Percentiles rank a stretch among this genome's conserved stretches.
phyloP scores from a whole-genome alignment of 2,797 vertebrate species.

The Pogonophryne albipinna region DNA sequence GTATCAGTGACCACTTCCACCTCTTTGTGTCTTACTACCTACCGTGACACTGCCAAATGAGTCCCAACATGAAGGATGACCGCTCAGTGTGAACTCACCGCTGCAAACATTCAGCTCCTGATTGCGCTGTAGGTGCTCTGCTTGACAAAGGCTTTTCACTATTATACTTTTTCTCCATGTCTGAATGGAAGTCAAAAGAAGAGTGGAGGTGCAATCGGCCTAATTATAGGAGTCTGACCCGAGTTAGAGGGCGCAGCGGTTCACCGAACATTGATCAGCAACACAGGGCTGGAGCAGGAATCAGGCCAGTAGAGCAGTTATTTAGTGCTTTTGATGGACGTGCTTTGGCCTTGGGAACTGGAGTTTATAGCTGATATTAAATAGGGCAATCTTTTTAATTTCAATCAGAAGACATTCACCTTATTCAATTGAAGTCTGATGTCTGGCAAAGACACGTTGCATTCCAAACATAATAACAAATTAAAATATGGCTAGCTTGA shows the following conservation, averaged over 20 bases:
- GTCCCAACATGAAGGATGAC: constrained; percentile 6
- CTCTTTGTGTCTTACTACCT: constrained; percentile 23
- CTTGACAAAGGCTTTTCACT: constrained; percentile 27
- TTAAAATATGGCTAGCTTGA: neutral
- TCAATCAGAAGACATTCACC: neutral
- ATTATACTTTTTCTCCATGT: constrained; percentile 11
- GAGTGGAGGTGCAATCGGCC: constrained; percentile 57
- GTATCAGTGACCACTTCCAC: constrained; percentile 13
- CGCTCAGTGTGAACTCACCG: constrained; percentile 23
- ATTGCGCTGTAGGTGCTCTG: constrained; percentile 36
- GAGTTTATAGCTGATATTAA: neutral
- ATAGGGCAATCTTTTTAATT: neutral
- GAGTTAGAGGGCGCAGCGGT: constrained; percentile 20
- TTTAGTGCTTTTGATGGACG: constrained; percentile 17
- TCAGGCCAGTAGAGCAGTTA: constrained; percentile 10
- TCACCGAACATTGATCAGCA: constrained; percentile 48
- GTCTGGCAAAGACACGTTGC: neutral
- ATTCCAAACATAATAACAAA: neutral
- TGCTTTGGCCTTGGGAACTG: constrained; percentile 16
- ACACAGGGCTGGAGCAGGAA: constrained; percentile 16
- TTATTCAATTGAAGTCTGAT: neutral
- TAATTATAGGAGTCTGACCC: constrained; percentile 69
- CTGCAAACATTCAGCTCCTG: constrained; percentile 36
- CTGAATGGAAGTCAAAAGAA: constrained; percentile 58
- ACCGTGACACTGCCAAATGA: constrained; percentile 17